Percentiles rank a stretch among this genome's conserved stretches.
Conservation (phyloP, 2,797 vertebrate genomes). For the Naso thynnoides region DNA sequence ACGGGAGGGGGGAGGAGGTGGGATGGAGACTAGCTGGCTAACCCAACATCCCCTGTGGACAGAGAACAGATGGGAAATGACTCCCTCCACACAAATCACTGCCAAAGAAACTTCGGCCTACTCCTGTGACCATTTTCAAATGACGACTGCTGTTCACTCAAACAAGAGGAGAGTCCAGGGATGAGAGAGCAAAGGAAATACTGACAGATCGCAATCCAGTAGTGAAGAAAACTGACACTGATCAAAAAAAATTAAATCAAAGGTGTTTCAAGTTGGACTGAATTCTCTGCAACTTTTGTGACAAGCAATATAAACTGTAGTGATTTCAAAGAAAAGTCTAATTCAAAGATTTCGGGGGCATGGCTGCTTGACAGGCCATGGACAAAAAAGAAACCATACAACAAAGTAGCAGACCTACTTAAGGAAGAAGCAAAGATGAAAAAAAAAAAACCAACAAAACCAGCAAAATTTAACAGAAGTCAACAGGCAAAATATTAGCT, state of each 20-base stretch:
- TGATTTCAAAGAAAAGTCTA: no score
- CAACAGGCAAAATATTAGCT: no score
- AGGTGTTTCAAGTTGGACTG: neutral
- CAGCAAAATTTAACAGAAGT: no score
- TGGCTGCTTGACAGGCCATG: no score
- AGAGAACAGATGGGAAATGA: conserved; percentile 79
- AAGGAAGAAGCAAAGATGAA: no score
- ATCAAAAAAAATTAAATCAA: neutral
- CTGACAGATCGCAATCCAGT: conserved; percentile 21
- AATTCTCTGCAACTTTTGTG: neutral
- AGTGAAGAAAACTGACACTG: neutral
- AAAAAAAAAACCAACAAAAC: no score
- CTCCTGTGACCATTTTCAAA: conserved; percentile 61
- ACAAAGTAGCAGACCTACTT: no score
- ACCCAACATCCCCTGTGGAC: conserved; percentile 66
- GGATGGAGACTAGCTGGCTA: conserved; percentile 62
- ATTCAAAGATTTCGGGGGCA: no score
- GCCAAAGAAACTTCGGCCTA: conserved; percentile 66
- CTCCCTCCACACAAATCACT: conserved; percentile 74
- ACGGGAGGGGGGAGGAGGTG: conserved; percentile 36
- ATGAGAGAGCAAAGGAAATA: conserved; percentile 20
- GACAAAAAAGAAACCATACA: no score
- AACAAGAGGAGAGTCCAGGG: conserved; percentile 49
- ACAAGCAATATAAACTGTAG: neutral
- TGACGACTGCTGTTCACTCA: conserved; percentile 59